These are phyloP conservation scores for Chloroceryle aenea DNA, from an alignment of 2,113 vertebrate species.

Conservation along the genomic window DNA sequence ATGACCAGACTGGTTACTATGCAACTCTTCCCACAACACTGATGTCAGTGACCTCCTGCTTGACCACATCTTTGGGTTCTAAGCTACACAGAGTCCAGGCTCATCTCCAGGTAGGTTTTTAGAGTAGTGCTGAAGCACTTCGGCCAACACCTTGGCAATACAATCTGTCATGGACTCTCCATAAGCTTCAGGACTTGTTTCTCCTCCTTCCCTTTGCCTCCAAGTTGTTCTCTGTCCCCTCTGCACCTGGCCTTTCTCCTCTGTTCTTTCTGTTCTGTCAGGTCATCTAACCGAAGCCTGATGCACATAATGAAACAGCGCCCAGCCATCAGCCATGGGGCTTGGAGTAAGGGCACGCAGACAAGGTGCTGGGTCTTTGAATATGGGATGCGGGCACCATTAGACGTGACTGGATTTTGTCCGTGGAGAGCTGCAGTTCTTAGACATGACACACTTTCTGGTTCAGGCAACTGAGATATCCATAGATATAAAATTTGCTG, in stretches of 20 bases:
- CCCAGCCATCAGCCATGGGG: neutral
- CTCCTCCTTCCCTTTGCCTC: neutral
- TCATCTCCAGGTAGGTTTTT: neutral
- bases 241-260: neutral
- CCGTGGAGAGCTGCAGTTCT: neutral
- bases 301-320: fast-evolving
- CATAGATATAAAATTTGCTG: neutral
- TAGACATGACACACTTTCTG: neutral
- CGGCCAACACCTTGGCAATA: neutral
- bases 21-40: neutral
- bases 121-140: neutral
- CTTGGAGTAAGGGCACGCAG: neutral
- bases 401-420: neutral
- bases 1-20: neutral
- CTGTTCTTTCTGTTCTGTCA: neutral
- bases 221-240: neutral
- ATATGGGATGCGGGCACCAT: no score
- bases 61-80: neutral
- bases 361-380: neutral
- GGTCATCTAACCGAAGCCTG: neutral
- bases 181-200: neutral
- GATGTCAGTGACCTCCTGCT: neutral
- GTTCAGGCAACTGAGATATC: neutral
- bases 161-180: neutral
- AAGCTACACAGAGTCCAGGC: neutral